Evolutionary conservation across 2,888 invertebrate species (phyloP).

Genomic region (Malthinus flaveolus): DNA sequence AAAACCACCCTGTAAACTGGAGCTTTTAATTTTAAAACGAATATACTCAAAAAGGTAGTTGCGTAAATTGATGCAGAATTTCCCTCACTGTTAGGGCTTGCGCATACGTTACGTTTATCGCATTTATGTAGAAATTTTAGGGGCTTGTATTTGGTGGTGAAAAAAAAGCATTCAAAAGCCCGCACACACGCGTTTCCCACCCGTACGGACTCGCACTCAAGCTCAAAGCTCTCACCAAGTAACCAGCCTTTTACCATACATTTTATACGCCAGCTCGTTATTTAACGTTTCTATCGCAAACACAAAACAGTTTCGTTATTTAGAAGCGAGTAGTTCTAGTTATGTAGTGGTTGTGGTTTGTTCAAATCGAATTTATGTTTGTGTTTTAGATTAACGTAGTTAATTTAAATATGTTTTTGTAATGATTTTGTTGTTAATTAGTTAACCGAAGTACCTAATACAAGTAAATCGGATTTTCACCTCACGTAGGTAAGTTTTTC

Average conservation of each 20-base stretch:
- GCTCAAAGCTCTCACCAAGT: conserved; percentile 1
- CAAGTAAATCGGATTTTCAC: too few species aligned
- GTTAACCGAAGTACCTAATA: too few species aligned
- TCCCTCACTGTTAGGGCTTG: background rate
- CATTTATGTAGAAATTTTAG: background rate
- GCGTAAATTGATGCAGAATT: too few species aligned
- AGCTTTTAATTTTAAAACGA: too few species aligned
- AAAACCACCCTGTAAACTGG: too few species aligned
- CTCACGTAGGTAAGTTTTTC: too few species aligned
- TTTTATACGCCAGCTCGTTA: background rate
- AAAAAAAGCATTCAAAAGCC: background rate
- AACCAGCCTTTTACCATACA: background rate
- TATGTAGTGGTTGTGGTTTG: background rate
- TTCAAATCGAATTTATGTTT: background rate
- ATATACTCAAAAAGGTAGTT: too few species aligned
- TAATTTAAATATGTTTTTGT: conserved; percentile 1
- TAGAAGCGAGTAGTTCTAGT: conserved; percentile 1
- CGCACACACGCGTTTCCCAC: background rate
- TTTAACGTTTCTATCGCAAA: background rate
- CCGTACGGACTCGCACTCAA: background rate
- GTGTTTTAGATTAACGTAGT: background rate
- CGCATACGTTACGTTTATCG: background rate
- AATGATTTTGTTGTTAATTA: too few species aligned
- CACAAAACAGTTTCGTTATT: conserved; percentile 6
- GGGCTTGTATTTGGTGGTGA: conserved; percentile 2